Evolutionary conservation across 2,888 invertebrate species (phyloP).

Genomic region (Willowsia nigromaculata): DNA sequence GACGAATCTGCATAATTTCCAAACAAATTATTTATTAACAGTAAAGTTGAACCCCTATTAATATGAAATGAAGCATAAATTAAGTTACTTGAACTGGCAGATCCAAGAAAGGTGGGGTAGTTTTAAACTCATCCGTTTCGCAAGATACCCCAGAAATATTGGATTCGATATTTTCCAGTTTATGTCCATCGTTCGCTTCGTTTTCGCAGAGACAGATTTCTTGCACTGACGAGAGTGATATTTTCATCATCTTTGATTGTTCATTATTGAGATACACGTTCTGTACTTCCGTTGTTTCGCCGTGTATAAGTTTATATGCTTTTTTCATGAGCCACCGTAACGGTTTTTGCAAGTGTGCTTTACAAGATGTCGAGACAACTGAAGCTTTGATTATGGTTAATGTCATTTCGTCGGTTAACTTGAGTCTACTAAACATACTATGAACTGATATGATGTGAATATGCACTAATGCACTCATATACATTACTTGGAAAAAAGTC

Average conservation of each 20-base stretch:
- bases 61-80: no score
- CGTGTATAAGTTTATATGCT: not conserved
- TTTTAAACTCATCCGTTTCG: no score
- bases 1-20: constrained; percentile 43
- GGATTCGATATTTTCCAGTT: no score
- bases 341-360: not conserved
- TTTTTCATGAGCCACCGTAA: not conserved
- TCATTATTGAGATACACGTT: no score
- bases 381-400: not conserved
- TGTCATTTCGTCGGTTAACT: not conserved
- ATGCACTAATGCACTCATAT: no score
- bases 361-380: not conserved
- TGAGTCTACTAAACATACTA: not conserved
- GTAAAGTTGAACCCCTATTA: not conserved
- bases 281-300: not conserved
- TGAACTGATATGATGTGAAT: no score
- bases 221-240: no score
- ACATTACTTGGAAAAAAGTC: no score
- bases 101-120: no score
- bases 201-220: no score
- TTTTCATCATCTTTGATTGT: not conserved
- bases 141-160: no score
- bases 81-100: not conserved
- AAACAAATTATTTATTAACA: not conserved
- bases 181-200: no score